Percentiles rank a stretch among this genome's conserved stretches.
phyloP scores from a whole-genome alignment of 2,888 invertebrate species.

The Ornithoptera alexandrae region DNA sequence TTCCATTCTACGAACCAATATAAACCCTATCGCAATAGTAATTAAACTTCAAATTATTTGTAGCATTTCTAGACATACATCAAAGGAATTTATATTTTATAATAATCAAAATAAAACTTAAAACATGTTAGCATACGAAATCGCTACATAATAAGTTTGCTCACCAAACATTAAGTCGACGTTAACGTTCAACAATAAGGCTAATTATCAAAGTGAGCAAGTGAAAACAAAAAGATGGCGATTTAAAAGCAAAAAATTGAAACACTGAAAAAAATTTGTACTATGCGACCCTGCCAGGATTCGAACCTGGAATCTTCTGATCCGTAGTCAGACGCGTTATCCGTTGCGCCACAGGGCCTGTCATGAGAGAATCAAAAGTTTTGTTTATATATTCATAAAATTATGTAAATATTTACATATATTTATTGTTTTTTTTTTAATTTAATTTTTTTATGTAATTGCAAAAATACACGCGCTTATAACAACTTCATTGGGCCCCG shows the following conservation, averaged over 20 bases:
- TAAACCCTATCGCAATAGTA: conserved; percentile 23
- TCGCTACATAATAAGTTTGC: conserved; percentile 52
- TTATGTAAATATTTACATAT: neutral
- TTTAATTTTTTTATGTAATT: too few relatives aligned
- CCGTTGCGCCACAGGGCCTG: conserved; percentile 83
- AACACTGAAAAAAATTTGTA: conserved; percentile 31
- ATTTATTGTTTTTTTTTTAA: too few relatives aligned
- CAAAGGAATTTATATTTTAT: conserved; percentile 49
- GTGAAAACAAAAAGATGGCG: conserved; percentile 33
- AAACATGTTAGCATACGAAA: conserved; percentile 38
- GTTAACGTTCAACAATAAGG: conserved; percentile 55
- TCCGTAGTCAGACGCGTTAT: conserved; percentile 87
- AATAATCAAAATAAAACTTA: conserved; percentile 41
- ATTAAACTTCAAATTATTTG: conserved; percentile 37
- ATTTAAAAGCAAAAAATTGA: conserved; percentile 30
- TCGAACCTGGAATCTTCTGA: conserved; percentile 84
- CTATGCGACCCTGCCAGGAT: conserved; percentile 81
- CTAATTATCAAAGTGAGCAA: conserved; percentile 55
- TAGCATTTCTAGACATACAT: conserved; percentile 20
- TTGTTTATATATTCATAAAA: neutral
- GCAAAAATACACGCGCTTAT: too few relatives aligned
- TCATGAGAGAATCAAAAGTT: conserved; percentile 29
- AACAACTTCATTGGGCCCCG: too few relatives aligned
- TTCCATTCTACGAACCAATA: conserved; percentile 33
- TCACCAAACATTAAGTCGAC: conserved; percentile 63